Evolutionary conservation across 2,888 invertebrate species (phyloP), one percentile per base, ranked within the genome.

Genomic region (Calameuta idolon): DNA sequence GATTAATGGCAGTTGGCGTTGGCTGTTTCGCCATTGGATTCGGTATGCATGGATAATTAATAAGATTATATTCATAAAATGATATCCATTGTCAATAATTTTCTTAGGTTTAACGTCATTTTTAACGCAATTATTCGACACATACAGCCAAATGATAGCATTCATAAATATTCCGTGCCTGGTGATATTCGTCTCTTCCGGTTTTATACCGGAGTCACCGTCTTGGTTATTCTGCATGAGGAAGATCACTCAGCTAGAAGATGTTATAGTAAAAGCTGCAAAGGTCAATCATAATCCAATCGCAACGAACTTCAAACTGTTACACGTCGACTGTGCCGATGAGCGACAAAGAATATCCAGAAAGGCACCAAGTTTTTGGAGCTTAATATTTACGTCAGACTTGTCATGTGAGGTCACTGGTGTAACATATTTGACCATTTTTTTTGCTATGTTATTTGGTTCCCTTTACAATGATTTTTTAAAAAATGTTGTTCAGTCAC

Each of bases 181-280:
- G 30, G 75, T 82, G 9, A 77, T 83, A 37, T 80, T 85, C 77
- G 80, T 83, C n/a, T 80, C 83, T 23, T 76, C 75, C 1, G 69
- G 78, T 34, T 80, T 81, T 33, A 76, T 85, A 0, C 83, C 84
- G 1, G 85, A 85, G 76, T 85, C 85, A 2, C 85, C 83, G 11
- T 69, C 79, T n/a, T 85, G 84, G 84, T 77, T 83, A 4, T 85
- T 85, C 71, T 82, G 81, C 55, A 79, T 68, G 15, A 78, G 79
- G 4, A 80, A 81, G 33, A 11, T 79, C 1, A 73, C 33, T 12
- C 73, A 81, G 34, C 73, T 85, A 33, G 79, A 79, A 4, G 35
- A 76, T 34, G 77, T 80, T 9, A 73, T 84, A 12, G 30, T 37
- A 2, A 69, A 75, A 71, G 83, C 81, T 4, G 80, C 82, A 4